Evolutionary conservation across 2,888 invertebrate species (phyloP).

Genomic region (Phorcus lineatus): DNA sequence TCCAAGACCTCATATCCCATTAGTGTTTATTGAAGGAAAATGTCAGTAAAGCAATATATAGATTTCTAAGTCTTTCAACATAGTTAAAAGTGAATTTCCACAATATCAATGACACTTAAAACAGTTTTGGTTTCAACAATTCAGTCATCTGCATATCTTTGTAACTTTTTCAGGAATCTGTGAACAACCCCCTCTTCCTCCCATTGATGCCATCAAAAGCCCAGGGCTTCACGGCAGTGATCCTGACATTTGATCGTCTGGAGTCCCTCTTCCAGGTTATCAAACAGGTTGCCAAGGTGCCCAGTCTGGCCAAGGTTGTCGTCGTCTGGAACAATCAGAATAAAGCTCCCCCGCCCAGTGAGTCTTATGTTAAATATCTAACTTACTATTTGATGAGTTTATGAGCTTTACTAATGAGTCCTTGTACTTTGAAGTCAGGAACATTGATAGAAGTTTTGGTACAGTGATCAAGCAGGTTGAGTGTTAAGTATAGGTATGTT

Average conservation of each 20-base stretch:
- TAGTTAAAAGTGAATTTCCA: too few relatives aligned
- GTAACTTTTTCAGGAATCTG: neutral
- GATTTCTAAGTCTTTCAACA: too few relatives aligned
- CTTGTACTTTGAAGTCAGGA: neutral
- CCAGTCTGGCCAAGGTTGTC: slow-evolving; percentile 92
- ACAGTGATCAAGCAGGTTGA: too few relatives aligned
- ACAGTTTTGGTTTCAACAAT: too few relatives aligned
- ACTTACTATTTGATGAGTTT: neutral
- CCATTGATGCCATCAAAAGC: slow-evolving; percentile 86
- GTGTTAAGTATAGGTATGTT: too few relatives aligned
- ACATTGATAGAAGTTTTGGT: too few relatives aligned
- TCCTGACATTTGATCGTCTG: slow-evolving; percentile 93
- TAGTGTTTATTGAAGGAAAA: too few relatives aligned
- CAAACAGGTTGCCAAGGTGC: slow-evolving; percentile 88
- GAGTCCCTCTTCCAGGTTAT: slow-evolving; percentile 92
- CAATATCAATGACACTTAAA: too few relatives aligned
- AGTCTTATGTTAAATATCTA: slow-evolving; percentile 61
- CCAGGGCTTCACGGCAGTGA: slow-evolving; percentile 93
- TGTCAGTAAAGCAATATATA: too few relatives aligned
- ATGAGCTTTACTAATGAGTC: neutral
- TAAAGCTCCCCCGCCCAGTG: slow-evolving; percentile 91
- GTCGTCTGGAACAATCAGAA: slow-evolving; percentile 98
- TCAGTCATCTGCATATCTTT: too few relatives aligned
- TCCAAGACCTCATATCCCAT: too few relatives aligned
- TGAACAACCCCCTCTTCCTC: slow-evolving; percentile 81